Conservation (phyloP, 35 echinoderm and acorn worm genomes). For the Apostichopus californicus region DNA sequence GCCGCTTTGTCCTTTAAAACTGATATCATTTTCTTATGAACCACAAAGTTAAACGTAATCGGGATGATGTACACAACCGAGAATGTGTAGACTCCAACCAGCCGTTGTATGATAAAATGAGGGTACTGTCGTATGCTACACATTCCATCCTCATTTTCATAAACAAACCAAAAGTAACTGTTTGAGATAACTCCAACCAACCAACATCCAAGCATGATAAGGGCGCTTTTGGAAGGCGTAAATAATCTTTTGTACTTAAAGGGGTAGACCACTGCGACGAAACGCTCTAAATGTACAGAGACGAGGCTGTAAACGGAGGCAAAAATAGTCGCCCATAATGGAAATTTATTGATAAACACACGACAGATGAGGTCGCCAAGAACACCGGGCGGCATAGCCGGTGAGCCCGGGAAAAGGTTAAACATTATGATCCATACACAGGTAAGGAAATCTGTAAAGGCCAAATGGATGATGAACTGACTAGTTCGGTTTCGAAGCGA, state of each 20-base stretch:
- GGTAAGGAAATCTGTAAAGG: conserved; percentile 66
- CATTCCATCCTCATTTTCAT: conserved; percentile 38
- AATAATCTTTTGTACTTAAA: conserved; percentile 68
- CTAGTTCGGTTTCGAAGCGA: conserved; percentile 75
- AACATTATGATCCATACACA: conserved; percentile 76
- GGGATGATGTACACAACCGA: conserved; percentile 65
- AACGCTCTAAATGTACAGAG: conserved; percentile 75
- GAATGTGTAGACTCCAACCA: conserved; percentile 65
- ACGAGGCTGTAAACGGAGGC: conserved; percentile 83
- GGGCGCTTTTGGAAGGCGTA: conserved; percentile 21
- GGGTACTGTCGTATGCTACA: conserved; percentile 54
- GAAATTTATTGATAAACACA: conserved; percentile 73
- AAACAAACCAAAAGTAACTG: conserved; percentile 70
- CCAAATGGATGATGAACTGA: conserved; percentile 79
- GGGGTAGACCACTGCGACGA: conserved; percentile 83
- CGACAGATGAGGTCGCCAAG: conserved; percentile 74
- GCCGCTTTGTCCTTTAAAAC: conserved; percentile 47
- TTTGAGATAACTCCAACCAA: conserved; percentile 73
- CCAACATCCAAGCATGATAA: conserved; percentile 76
- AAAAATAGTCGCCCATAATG: conserved; percentile 75
- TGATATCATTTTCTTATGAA: conserved; percentile 64
- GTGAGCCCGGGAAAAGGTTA: conserved; percentile 72
- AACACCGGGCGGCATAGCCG: conserved; percentile 35
- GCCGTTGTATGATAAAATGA: conserved; percentile 8
- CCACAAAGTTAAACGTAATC: conserved; percentile 47